phyloP scores from a whole-genome alignment of 2,888 invertebrate species.

The Papilio elwesi region DNA sequence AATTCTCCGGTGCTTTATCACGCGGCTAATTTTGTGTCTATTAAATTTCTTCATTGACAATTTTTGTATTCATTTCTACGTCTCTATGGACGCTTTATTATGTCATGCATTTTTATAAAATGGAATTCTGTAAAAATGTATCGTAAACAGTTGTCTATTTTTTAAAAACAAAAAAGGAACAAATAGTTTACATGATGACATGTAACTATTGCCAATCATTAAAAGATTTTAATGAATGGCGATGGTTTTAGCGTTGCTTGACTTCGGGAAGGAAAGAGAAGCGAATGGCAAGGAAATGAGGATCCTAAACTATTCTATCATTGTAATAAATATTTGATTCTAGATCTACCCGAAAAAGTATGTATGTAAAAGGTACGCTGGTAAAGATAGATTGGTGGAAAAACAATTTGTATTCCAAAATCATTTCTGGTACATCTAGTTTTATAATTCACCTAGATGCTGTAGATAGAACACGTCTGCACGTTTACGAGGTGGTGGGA shows the following conservation, averaged over 20 bases:
- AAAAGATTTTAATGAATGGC: too few relatives aligned
- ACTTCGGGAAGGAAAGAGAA: too few relatives aligned
- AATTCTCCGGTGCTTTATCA: slow-evolving; percentile 4
- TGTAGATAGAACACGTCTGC: not conserved
- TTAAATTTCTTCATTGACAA: not conserved
- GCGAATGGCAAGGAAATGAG: too few relatives aligned
- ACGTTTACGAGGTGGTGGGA: slow-evolving; percentile 15
- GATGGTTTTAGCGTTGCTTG: too few relatives aligned
- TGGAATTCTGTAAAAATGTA: not conserved
- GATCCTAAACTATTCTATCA: too few relatives aligned
- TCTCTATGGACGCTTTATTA: not conserved
- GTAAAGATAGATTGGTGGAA: too few relatives aligned
- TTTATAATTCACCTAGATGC: not conserved
- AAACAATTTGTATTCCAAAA: too few relatives aligned
- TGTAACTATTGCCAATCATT: too few relatives aligned
- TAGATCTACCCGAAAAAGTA: not conserved
- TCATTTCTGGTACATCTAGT: too few relatives aligned
- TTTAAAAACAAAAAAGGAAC: too few relatives aligned
- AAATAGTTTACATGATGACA: not conserved
- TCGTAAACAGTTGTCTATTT: not conserved
- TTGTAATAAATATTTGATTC: not conserved
- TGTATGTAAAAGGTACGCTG: too few relatives aligned
- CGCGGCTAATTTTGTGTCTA: slow-evolving; percentile 2
- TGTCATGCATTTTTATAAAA: not conserved
- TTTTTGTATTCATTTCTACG: not conserved